A percentile compares a stretch with the other conserved stretches of the same genome.
These are phyloP conservation scores for Adineta ricciae DNA, from an alignment of 2,888 invertebrate species.

Conservation along the genomic window DNA sequence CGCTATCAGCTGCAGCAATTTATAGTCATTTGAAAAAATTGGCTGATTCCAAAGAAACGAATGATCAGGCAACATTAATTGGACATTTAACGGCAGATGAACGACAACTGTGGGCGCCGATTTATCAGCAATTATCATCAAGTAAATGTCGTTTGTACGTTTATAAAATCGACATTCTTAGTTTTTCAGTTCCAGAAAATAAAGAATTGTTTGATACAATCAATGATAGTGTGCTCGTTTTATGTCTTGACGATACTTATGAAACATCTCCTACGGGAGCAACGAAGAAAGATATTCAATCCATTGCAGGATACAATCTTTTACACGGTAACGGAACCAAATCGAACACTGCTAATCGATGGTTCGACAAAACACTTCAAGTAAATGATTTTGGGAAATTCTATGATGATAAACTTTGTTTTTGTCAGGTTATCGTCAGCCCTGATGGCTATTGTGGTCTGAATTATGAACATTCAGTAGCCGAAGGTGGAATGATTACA, in stretches of 20 bases:
- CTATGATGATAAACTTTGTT: neutral
- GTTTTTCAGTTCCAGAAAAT: constrained; percentile 21
- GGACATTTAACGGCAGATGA: constrained; percentile 31
- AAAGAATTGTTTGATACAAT: constrained; percentile 28
- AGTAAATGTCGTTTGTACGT: neutral
- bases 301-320: neutral
- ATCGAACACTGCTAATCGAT: constrained; percentile 30
- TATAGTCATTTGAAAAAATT: constrained; percentile 25
- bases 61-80: neutral
- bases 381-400: neutral
- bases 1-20: neutral
- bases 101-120: constrained; percentile 24
- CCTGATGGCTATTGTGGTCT: constrained; percentile 27
- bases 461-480: constrained; percentile 30
- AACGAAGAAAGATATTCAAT: neutral
- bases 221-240: constrained; percentile 27
- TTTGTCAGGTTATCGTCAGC: constrained; percentile 22
- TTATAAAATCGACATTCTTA: neutral
- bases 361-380: constrained; percentile 33
- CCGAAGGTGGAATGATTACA: constrained; percentile 27
- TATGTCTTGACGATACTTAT: constrained; percentile 24
- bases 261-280: neutral
- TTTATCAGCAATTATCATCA: constrained; percentile 7
- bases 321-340: constrained; percentile 23
- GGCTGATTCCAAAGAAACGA: neutral